phyloP scores from a whole-genome alignment of 2,113 vertebrate genomes.

The Gasterosteus nipponicus region DNA sequence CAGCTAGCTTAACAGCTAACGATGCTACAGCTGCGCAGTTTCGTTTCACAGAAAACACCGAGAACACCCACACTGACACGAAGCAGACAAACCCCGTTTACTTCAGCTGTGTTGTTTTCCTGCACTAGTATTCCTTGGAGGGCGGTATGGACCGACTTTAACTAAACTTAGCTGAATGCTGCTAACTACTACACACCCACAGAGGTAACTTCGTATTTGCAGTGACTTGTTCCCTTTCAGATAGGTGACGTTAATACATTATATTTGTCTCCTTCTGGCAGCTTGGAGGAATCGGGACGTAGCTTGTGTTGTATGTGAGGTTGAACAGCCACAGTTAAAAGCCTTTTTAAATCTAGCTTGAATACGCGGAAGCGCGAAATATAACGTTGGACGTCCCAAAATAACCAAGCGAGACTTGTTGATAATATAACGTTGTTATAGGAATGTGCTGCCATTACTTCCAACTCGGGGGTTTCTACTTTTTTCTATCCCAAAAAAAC shows the following conservation, averaged over 20 bases:
- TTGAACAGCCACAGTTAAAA: neutral
- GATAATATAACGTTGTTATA: neutral
- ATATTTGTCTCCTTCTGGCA: slow-evolving; percentile 5
- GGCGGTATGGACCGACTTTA: slow-evolving; percentile 40
- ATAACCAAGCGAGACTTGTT: neutral
- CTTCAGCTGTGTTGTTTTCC: neutral
- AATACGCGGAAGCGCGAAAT: neutral
- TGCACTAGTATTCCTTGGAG: neutral
- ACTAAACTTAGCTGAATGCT: slow-evolving; percentile 10
- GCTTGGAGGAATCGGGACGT: neutral
- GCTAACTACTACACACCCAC: slow-evolving; percentile 33
- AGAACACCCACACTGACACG: slow-evolving; percentile 15
- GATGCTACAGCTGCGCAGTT: slow-evolving; percentile 61
- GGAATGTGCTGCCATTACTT: neutral
- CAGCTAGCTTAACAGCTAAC: slow-evolving; percentile 58
- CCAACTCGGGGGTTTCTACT: neutral
- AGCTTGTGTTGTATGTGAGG: neutral
- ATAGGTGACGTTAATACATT: neutral
- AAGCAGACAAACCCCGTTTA: neutral
- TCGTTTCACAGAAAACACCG: slow-evolving; percentile 49
- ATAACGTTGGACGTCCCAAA: neutral
- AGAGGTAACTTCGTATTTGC: slow-evolving; percentile 38
- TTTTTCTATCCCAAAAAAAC: neutral
- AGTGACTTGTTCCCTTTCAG: neutral
- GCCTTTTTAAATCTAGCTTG: neutral